Evolutionary conservation across 1,140 invertebrate species (phyloP), one percentile per base, ranked within the genome.

Genomic region (Dendroctonus valens): DNA sequence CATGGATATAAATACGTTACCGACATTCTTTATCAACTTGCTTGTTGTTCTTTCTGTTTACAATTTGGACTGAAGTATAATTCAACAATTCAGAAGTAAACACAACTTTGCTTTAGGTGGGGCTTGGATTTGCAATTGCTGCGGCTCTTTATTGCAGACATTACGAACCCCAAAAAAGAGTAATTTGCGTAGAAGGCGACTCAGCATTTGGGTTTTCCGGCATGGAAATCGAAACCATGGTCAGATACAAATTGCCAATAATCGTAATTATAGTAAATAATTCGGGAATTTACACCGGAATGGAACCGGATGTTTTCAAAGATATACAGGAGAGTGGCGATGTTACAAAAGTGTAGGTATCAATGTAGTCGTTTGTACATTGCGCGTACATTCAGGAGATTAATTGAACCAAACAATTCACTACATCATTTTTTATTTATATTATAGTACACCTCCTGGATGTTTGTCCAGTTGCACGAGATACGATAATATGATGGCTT

Each of bases 191-290:
- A 0, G 91, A 97, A 81, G 95, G 96, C 1, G 96, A 99, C 78
- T 96, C 92, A 62, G 96, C 96, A 7, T 97, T 99, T 82, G 96
- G 96, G 4, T 98, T 98, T 80, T 96, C 94, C 76, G 96, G 92
- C 57, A 96, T 98, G 94, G 96, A 99, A 83, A 84, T 98, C 26
- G 96, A 98, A 83, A 98, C 96, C 0, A 93, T 97, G 85, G 89
- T 90, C 73, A 91, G 96, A 65, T 98, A 98, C 79, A 91, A 93
- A 69, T 81, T 99, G 58, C 95, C 96, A 0, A 85, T 98, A 41
- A 88, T 95, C 42, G 87, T 97, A 66, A 84, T 98, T 11, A 89
- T 99, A 70, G 86, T 99, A 0, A 99, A 98, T 80, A 99, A 99
- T 81, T 95, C 92, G 79, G 96, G 96, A 55, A 97, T 98, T 72